phyloP scores from a whole-genome alignment of 2,113 vertebrate species.

The Ariopsis seemanni region DNA sequence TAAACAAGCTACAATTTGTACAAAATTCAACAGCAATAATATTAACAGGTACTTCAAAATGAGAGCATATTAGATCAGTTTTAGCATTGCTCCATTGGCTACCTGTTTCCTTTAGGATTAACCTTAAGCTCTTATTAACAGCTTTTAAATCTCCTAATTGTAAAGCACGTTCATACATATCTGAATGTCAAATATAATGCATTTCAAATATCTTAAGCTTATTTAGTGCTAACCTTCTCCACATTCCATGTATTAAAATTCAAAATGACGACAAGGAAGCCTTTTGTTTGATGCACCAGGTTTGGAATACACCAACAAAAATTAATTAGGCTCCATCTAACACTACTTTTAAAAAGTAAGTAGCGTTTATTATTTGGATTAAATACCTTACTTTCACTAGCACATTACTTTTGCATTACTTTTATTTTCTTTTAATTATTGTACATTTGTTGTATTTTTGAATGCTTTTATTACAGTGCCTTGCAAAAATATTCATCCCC shows the following conservation, averaged over 20 bases:
- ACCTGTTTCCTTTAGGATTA: too few species aligned
- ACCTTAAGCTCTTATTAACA: too few species aligned
- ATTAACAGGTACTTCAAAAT: background rate
- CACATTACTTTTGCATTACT: background rate
- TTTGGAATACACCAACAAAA: background rate
- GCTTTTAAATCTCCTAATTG: too few species aligned
- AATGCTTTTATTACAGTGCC: background rate
- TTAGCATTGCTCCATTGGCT: too few species aligned
- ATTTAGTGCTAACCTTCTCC: background rate
- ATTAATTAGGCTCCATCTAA: background rate
- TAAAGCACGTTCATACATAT: too few species aligned
- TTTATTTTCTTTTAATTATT: background rate
- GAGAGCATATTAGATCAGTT: background rate
- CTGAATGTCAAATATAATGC: background rate
- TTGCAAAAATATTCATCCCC: too few species aligned
- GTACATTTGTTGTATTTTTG: background rate
- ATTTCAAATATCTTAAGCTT: too few species aligned
- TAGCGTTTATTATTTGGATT: background rate
- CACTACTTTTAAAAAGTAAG: background rate
- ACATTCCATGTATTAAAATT: background rate
- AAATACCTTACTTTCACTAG: background rate
- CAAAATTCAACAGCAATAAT: background rate
- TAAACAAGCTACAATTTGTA: too few species aligned
- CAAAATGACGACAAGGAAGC: too few species aligned
- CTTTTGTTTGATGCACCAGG: too few species aligned